These are phyloP conservation scores for Araneus ventricosus DNA, from an alignment of 1,140 invertebrate genomes.

Conservation along the genomic window DNA sequence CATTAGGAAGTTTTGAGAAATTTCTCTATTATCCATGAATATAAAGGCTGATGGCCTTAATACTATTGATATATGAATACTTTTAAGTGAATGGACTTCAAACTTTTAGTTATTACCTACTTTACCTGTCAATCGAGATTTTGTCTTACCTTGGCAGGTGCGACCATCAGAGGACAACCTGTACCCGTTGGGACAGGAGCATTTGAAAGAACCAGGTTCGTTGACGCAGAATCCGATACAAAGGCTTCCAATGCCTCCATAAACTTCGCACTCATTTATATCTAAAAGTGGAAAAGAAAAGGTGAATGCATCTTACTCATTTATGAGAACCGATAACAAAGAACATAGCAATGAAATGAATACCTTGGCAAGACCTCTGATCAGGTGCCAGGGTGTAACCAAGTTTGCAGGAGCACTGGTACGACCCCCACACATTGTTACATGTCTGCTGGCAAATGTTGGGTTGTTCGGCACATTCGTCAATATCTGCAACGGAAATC, in stretches of 20 bases:
- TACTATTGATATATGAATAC: too few species aligned
- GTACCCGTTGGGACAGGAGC: constrained; percentile 93
- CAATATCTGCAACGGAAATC: constrained; percentile 81
- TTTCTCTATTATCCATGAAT: too few species aligned
- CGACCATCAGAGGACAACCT: constrained; percentile 85
- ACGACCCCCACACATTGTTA: constrained; percentile 90
- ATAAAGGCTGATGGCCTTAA: too few species aligned
- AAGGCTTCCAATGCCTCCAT: constrained; percentile 83
- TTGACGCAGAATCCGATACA: constrained; percentile 94
- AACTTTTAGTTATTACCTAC: too few species aligned
- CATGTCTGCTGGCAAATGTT: constrained; percentile 91
- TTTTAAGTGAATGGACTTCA: too few species aligned
- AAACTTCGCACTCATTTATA: constrained; percentile 91
- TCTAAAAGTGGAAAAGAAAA: constrained; percentile 81
- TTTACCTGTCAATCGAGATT: neutral
- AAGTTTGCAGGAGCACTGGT: constrained; percentile 87
- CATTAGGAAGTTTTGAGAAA: too few species aligned
- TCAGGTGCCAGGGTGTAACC: constrained; percentile 87
- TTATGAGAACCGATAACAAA: neutral
- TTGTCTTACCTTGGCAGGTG: constrained; percentile 86
- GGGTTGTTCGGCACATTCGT: constrained; percentile 83
- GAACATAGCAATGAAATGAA: neutral
- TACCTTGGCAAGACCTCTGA: constrained; percentile 83
- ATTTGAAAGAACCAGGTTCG: constrained; percentile 91
- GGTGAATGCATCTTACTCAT: too few species aligned